These are phyloP conservation scores for Tokudaia tokunoshimensis DNA, from an alignment of 2,797 vertebrate species.

Conservation along the genomic window DNA sequence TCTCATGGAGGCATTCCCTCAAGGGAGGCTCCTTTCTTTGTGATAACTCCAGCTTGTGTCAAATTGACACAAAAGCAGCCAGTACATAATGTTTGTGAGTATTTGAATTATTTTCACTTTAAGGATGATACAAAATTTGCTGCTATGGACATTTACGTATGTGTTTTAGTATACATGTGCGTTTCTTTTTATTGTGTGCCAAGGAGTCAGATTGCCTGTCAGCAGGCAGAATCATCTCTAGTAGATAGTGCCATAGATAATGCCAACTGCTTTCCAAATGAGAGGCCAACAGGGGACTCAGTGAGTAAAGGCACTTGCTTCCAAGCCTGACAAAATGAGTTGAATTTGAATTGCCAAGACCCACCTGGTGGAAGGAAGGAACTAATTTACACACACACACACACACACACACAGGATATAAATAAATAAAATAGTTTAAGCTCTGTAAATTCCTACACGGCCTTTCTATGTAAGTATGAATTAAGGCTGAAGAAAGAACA, in stretches of 20 bases:
- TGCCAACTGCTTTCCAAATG: constrained; percentile 25
- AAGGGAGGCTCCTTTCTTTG: too few species aligned
- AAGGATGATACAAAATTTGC: constrained; percentile 21
- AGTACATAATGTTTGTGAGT: not conserved
- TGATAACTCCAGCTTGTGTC: too few species aligned
- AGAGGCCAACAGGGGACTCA: not conserved
- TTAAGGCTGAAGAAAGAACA: constrained; percentile 27
- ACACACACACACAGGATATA: not conserved
- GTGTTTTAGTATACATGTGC: not conserved
- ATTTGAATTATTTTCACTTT: constrained; percentile 54
- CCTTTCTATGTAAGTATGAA: not conserved
- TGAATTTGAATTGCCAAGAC: not conserved
- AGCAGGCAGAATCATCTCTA: not conserved
- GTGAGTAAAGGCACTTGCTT: not conserved
- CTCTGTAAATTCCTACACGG: not conserved
- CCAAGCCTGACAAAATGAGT: not conserved
- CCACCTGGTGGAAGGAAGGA: not conserved
- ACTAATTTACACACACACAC: not conserved
- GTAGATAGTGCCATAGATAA: not conserved
- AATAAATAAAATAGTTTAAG: not conserved
- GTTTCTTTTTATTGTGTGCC: not conserved
- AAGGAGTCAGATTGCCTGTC: constrained; percentile 40
- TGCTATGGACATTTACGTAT: not conserved
- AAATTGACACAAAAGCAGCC: too few species aligned
- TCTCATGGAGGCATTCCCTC: too few species aligned